A percentile compares a stretch with the other conserved stretches of the same genome.
Evolutionary conservation across 35 echinoderm and acorn worm genomes (phyloP).

Genomic region (Apostichopus californicus): DNA sequence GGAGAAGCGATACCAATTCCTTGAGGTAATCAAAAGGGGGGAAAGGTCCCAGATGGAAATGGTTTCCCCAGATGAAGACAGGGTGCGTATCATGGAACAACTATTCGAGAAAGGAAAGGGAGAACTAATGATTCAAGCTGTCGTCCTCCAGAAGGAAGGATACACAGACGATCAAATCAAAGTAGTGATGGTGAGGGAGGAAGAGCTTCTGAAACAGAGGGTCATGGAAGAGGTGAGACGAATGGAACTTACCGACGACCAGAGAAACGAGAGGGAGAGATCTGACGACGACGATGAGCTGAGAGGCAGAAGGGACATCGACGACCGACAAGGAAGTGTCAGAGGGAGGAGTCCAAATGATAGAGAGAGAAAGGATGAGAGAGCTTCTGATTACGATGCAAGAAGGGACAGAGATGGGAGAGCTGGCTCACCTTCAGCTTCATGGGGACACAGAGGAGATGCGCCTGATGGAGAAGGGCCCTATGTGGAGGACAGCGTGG

Average conservation of each 20-base stretch:
- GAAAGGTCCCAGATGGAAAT: neutral
- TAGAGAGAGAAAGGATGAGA: neutral
- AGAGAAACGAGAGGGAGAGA: neutral
- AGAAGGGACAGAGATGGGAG: neutral
- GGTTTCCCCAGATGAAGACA: neutral
- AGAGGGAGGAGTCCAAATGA: neutral
- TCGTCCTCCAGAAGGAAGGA: constrained; percentile 1
- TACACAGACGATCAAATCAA: constrained; percentile 22
- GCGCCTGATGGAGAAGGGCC: neutral
- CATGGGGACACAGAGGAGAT: neutral
- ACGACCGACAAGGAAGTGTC: neutral
- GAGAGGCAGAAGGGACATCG: neutral
- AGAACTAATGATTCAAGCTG: constrained; percentile 23
- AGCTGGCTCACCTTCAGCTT: neutral
- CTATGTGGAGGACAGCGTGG: neutral
- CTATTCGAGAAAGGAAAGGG: constrained; percentile 4
- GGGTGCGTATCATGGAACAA: neutral
- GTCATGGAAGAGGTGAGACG: neutral
- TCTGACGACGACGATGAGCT: neutral
- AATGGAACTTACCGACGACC: neutral
- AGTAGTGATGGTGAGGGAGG: constrained; percentile 15
- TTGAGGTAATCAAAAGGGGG: too few species aligned
- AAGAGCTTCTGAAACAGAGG: constrained; percentile 9
- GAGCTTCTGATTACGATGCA: neutral
- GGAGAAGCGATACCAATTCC: neutral